Conservation (phyloP, 2,888 invertebrate genomes). For the Lasioglossum oenotherae region DNA sequence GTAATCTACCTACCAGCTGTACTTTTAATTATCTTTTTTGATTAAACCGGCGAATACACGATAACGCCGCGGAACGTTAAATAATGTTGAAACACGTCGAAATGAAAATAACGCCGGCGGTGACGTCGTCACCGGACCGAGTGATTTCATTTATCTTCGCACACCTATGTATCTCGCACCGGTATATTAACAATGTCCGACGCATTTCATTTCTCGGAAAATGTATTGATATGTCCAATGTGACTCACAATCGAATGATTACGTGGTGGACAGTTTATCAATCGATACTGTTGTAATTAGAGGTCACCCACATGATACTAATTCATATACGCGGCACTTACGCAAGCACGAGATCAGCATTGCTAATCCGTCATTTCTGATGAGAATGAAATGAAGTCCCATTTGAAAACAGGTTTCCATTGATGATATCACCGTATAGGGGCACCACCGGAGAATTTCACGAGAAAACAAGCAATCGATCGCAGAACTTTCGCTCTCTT, state of each 20-base stretch:
- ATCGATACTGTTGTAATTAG: slow-evolving; percentile 39
- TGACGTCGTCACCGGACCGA: neutral
- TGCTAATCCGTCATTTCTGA: slow-evolving; percentile 11
- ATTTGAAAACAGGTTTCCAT: slow-evolving; percentile 34
- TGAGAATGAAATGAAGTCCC: slow-evolving; percentile 22
- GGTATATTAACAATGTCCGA: neutral
- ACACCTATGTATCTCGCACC: no score
- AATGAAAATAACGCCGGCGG: no score
- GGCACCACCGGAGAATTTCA: slow-evolving; percentile 11
- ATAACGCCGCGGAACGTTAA: neutral
- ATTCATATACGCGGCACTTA: slow-evolving; percentile 28
- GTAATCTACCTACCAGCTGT: neutral
- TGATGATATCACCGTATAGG: slow-evolving; percentile 31
- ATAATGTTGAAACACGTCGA: neutral
- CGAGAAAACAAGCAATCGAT: slow-evolving; percentile 53
- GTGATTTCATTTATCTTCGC: neutral
- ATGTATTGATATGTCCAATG: neutral
- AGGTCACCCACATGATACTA: slow-evolving; percentile 27
- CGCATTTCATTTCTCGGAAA: neutral
- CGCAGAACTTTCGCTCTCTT: slow-evolving; percentile 57
- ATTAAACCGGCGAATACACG: neutral
- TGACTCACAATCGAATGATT: neutral
- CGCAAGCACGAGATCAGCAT: slow-evolving; percentile 29
- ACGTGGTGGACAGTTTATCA: neutral
- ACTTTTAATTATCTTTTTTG: neutral